Evolutionary conservation across 2,113 vertebrate genomes (phyloP).

Genomic region (Oxyruncus cristatus): DNA sequence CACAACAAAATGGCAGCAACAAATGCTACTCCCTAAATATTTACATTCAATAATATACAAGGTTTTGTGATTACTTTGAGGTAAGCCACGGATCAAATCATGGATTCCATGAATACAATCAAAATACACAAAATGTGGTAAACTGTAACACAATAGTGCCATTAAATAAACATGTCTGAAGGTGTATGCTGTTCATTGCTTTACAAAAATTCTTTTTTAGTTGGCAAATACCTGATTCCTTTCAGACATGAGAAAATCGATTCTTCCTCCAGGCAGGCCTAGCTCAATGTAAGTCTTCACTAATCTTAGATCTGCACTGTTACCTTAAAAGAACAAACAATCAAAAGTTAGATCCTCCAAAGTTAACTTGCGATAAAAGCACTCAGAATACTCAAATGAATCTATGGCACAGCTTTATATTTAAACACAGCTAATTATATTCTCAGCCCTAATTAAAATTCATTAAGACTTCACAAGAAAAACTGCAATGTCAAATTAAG

Average conservation of each 20-base stretch:
- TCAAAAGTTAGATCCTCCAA: neutral
- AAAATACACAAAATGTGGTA: neutral
- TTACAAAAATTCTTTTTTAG: neutral
- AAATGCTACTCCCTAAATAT: neutral
- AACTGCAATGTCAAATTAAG: neutral
- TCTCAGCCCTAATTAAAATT: slow-evolving; percentile 10
- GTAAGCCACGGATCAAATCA: neutral
- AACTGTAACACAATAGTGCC: neutral
- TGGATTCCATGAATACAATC: neutral
- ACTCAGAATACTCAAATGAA: neutral
- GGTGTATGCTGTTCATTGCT: neutral
- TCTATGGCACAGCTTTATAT: neutral
- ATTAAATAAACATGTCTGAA: neutral
- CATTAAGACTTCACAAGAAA: neutral
- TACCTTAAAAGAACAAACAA: slow-evolving; percentile 79
- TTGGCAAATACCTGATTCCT: slow-evolving; percentile 89
- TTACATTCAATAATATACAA: neutral
- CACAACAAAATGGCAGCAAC: neutral
- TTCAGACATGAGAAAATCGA: slow-evolving; percentile 98
- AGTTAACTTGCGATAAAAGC: neutral
- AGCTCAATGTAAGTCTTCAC: slow-evolving; percentile 98
- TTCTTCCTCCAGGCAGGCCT: slow-evolving; percentile 90
- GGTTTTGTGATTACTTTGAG: neutral
- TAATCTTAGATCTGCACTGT: slow-evolving; percentile 94
- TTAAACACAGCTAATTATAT: slow-evolving; percentile 20